Evolutionary conservation across 2,888 invertebrate species (phyloP), one percentile per base, ranked within the genome.

Genomic region (Lochmaea capreae): DNA sequence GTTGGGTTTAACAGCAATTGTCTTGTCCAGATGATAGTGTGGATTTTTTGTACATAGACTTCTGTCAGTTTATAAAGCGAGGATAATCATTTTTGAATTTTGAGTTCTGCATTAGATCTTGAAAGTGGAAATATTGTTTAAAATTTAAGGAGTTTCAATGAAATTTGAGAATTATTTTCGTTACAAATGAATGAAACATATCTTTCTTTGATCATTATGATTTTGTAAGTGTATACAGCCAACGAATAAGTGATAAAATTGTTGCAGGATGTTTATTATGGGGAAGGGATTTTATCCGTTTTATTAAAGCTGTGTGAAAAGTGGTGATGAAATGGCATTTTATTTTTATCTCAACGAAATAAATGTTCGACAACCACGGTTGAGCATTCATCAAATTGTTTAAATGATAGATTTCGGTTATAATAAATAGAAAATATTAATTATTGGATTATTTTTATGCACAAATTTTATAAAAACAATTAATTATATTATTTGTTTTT

Each of bases 181-280:
- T n/a, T 49, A 6, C 12, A 49, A 49, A 14, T 46, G 46, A 46
- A 14, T 46, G 3, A 46, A 46, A 2, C 1, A 46, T 46, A 12
- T 33, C 26, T 49, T 14, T 49, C 49, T 49, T 3, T 49, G 49
- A 6, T 49, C 5, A 3, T 14, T 12, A 3, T 5, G n/a, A 14
- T 49, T 49, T n/a, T n/a, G n/a, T 49, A 49, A 49, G 46, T 61
- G 26, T 22, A 26, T 61, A 46, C 52, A 62, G 46, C 49, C 62
- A 54, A 39, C 62, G 26, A 69, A 62, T 66, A 46, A 39, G 71
- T 71, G 59, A 59, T 65, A 65, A 58, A 68, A 12, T 57, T 54
- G 63, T 9, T 68, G 54, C 43, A 14, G 46, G 18, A 52, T 58
- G 49, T 49, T 54, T 49, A 59, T 65, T 54, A 61, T 58, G 26